Evolutionary conservation across 92 coral and sea anemone genomes (phyloP).

Genomic region (Epizoanthus ramosus): DNA sequence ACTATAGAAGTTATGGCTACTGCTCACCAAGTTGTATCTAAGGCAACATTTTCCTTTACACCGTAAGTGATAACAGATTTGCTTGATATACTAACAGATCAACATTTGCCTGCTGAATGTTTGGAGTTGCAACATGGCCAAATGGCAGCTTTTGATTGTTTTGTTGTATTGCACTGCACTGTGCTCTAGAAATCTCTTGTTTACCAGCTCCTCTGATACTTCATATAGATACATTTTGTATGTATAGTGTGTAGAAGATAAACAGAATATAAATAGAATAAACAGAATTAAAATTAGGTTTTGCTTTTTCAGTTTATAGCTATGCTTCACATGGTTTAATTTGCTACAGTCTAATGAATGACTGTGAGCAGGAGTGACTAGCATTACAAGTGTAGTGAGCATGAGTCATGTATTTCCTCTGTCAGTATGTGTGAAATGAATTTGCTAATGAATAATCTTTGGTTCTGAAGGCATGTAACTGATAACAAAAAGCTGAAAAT

Average conservation of each 20-base stretch:
- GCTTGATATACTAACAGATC: background rate
- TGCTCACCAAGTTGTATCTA: slow-evolving; percentile 62
- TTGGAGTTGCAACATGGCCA: no score
- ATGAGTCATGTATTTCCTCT: background rate
- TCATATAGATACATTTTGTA: background rate
- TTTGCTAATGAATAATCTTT: background rate
- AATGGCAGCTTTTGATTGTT: slow-evolving; percentile 10
- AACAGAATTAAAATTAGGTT: background rate
- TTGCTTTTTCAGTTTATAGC: background rate
- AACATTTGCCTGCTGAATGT: slow-evolving; percentile 19
- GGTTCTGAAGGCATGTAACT: no score
- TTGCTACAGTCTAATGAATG: background rate
- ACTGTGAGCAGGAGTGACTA: no score
- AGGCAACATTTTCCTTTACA: slow-evolving; percentile 72
- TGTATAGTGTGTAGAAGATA: background rate
- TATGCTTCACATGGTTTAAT: background rate
- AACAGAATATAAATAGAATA: no score
- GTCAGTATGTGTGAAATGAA: background rate
- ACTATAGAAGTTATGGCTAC: slow-evolving; percentile 48
- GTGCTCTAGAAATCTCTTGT: background rate
- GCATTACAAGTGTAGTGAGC: background rate
- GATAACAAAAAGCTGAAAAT: no score
- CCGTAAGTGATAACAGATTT: slow-evolving; percentile 32
- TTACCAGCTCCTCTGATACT: background rate
- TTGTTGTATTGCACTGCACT: background rate